Percentiles rank a stretch among this genome's conserved stretches.
Conservation (phyloP, 2,797 vertebrate species). For the Tapera naevia region DNA sequence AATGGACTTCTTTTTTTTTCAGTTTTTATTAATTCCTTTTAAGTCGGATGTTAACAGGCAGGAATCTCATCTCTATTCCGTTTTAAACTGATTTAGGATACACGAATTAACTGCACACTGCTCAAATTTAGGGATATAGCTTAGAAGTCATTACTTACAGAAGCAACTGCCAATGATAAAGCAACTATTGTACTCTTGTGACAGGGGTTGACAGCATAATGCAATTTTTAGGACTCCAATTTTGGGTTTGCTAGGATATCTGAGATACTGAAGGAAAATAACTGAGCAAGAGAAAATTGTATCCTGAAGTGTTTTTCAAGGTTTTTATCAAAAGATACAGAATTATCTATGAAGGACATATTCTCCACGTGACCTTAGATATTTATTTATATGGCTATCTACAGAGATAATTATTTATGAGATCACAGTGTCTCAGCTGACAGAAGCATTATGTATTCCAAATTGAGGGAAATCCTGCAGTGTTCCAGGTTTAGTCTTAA, state of each 20-base stretch:
- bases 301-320: not conserved
- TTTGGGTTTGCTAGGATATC: not conserved
- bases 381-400: not conserved
- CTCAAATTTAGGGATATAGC: not conserved
- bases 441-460: not conserved
- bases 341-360: not conserved
- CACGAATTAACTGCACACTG: not conserved
- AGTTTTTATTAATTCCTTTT: constrained; percentile 4
- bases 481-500: not conserved
- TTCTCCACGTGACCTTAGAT: not conserved
- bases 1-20: not conserved
- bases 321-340: not conserved
- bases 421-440: not conserved
- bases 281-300: not conserved
- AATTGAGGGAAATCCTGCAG: not conserved
- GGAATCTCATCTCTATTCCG: not conserved
- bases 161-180: constrained; percentile 12
- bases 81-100: constrained; percentile 22
- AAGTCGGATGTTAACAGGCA: not conserved
- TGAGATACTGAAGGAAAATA: not conserved
- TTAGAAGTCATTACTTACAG: not conserved
- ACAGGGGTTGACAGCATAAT: constrained; percentile 20
- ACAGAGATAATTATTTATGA: not conserved
- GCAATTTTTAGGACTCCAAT: constrained; percentile 32
- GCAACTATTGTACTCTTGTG: not conserved